Evolutionary conservation across 2,888 invertebrate species (phyloP).

Genomic region (Stenodema calcarata): DNA sequence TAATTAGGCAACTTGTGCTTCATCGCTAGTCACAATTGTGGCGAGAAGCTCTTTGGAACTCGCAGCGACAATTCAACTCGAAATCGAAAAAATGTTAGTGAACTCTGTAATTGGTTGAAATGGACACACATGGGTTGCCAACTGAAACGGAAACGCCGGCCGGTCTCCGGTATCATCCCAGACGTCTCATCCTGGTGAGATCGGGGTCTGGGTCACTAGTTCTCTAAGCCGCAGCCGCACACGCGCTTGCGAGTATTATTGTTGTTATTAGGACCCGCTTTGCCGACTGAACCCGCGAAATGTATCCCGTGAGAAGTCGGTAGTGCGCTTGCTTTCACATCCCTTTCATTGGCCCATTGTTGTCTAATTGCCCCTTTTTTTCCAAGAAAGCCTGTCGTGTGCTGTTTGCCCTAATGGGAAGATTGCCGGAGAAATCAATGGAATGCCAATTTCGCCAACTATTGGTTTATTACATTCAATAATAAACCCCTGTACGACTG

Average conservation of each 20-base stretch:
- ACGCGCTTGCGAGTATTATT: not conserved
- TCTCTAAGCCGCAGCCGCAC: constrained; percentile 14
- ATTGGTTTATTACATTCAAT: no score
- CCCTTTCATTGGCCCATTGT: not conserved
- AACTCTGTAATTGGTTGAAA: not conserved
- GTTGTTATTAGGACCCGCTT: not conserved
- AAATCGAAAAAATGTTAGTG: no score
- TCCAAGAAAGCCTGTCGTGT: not conserved
- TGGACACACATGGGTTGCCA: constrained; percentile 13
- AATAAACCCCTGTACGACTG: no score
- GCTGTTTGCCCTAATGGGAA: no score
- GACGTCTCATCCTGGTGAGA: not conserved
- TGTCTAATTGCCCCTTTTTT: not conserved
- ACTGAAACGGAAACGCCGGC: not conserved
- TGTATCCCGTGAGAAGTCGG: constrained; percentile 3
- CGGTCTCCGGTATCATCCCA: not conserved
- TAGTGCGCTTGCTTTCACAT: constrained; percentile 1
- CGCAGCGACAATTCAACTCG: no score
- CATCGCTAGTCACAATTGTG: no score
- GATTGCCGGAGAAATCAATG: no score
- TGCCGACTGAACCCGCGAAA: not conserved
- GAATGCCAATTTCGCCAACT: no score
- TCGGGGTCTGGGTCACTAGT: constrained; percentile 14
- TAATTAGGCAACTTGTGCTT: no score
- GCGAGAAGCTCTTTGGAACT: no score